Percentiles rank a stretch among this genome's conserved stretches.
phyloP scores from a whole-genome alignment of 1,140 invertebrate genomes.

The Gonatopus flavifemur region DNA sequence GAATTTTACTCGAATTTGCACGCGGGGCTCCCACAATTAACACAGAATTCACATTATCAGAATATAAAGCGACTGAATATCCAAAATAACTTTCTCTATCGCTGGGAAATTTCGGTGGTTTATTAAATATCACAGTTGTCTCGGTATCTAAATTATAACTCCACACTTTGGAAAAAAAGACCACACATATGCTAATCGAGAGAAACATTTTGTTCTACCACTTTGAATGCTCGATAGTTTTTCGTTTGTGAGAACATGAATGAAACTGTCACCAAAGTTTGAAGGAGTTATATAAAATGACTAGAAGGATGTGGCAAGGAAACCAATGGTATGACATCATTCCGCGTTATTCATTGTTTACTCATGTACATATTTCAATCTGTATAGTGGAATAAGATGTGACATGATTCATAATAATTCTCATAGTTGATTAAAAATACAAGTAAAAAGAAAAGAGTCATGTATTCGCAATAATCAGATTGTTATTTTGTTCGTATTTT shows the following conservation, averaged over 20 bases:
- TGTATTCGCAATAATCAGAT: not conserved
- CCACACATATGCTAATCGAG: not conserved
- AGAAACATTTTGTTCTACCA: too few relatives aligned
- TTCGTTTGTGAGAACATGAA: too few relatives aligned
- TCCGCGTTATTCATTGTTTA: not conserved
- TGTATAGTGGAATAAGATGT: constrained; percentile 2
- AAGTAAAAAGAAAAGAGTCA: not conserved
- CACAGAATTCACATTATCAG: constrained; percentile 2
- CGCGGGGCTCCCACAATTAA: constrained; percentile 38
- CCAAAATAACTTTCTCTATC: constrained; percentile 38
- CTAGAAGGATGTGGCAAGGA: constrained; percentile 28
- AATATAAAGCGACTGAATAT: constrained; percentile 34
- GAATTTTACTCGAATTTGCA: constrained; percentile 25
- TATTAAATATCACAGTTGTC: constrained; percentile 20
- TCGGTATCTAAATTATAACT: constrained; percentile 33
- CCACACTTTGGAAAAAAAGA: not conserved
- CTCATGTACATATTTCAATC: not conserved
- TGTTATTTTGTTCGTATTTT: constrained; percentile 18
- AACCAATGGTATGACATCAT: constrained; percentile 23
- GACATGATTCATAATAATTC: too few relatives aligned
- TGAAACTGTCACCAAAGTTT: too few relatives aligned
- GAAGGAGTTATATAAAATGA: too few relatives aligned
- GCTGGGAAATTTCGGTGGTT: constrained; percentile 16
- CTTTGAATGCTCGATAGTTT: too few relatives aligned
- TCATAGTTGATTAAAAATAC: constrained; percentile 6